Evolutionary conservation across 1,140 invertebrate genomes (phyloP).

Genomic region (Drosophila santomea): DNA sequence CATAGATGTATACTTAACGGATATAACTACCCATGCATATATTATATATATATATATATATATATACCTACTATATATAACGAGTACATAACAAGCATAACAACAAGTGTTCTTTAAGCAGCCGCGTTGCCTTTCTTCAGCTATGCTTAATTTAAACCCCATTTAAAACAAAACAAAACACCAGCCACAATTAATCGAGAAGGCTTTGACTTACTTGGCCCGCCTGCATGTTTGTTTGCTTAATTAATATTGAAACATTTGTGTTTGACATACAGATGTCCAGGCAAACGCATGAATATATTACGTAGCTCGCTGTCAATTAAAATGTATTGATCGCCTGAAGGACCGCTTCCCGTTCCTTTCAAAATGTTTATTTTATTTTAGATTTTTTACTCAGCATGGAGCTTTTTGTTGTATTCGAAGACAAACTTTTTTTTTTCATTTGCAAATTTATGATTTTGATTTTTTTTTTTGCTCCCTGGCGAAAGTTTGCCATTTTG

Average conservation of each 20-base stretch:
- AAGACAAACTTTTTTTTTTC: conserved; percentile 17
- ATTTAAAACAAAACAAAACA: conserved; percentile 28
- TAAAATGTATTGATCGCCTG: conserved; percentile 10
- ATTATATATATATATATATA: conserved; percentile 43
- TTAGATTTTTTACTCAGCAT: conserved; percentile 40
- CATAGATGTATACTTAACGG: conserved; percentile 47
- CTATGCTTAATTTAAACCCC: conserved; percentile 54
- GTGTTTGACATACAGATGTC: conserved; percentile 68
- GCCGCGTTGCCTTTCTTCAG: conserved; percentile 72
- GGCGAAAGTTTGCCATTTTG: conserved; percentile 77
- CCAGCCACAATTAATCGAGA: conserved; percentile 19
- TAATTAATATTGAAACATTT: conserved; percentile 50
- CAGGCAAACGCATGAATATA: conserved; percentile 29
- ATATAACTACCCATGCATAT: conserved; percentile 46
- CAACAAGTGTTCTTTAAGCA: conserved; percentile 66
- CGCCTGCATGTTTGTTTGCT: conserved; percentile 47
- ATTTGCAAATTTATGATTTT: conserved; percentile 29
- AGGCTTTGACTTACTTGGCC: conserved; percentile 44
- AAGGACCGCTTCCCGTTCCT: conserved; percentile 9
- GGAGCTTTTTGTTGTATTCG: conserved; percentile 43
- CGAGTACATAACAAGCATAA: conserved; percentile 47
- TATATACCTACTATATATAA: conserved; percentile 41
- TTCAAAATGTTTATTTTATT: neutral
- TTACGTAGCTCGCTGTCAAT: conserved; percentile 28
- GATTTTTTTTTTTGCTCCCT: conserved; percentile 54